Evolutionary conservation across 1,140 invertebrate species (phyloP).

Genomic region (Campodea augens): DNA sequence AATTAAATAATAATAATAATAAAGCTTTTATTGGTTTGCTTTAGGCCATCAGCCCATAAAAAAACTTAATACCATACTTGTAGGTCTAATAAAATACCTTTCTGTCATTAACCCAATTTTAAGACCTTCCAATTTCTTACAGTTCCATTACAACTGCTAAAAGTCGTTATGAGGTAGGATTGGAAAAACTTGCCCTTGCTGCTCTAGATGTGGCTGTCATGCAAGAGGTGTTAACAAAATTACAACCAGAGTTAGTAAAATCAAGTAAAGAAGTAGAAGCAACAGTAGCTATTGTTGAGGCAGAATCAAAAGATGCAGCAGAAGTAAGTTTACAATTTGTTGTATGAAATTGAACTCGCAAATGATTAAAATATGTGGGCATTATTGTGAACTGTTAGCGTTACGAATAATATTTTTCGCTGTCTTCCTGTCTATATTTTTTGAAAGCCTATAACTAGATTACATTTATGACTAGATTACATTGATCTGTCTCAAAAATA

Average conservation of each 20-base stretch:
- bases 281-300: conserved; percentile 56
- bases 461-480: no score
- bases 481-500: no score
- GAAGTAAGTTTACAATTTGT: conserved; percentile 28
- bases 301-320: conserved; percentile 64
- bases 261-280: conserved; percentile 67
- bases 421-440: no score
- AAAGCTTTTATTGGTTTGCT: no score
- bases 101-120: background rate
- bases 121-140: conserved; percentile 2
- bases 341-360: conserved; percentile 19
- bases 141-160: conserved; percentile 9
- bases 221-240: conserved; percentile 58
- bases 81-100: no score
- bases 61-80: no score
- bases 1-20: no score
- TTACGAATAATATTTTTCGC: no score
- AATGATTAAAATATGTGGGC: no score
- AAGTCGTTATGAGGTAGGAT: conserved; percentile 60
- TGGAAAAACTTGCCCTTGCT: conserved; percentile 70
- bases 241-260: conserved; percentile 73
- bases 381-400: no score
- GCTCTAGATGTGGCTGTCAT: conserved; percentile 63
- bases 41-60: no score
- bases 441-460: no score